phyloP scores from a whole-genome alignment of 2,797 vertebrate species.

The Sebastes kiyomatsui region DNA sequence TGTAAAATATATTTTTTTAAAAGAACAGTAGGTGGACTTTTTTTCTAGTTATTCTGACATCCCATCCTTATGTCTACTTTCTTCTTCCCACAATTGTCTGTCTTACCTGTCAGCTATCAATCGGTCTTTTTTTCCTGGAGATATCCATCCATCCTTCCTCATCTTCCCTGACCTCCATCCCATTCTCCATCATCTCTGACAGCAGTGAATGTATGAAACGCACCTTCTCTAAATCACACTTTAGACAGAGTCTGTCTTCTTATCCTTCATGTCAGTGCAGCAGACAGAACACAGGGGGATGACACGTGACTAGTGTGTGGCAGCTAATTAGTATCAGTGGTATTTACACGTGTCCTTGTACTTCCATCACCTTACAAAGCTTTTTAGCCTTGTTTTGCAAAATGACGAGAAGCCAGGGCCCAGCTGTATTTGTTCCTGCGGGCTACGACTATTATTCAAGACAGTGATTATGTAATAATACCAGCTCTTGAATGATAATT shows the following conservation, averaged over 20 bases:
- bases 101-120: background rate
- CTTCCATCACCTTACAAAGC: no score
- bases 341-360: no score
- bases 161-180: background rate
- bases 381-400: no score
- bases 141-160: background rate
- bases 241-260: background rate
- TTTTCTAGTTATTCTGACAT: background rate
- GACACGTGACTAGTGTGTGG: background rate
- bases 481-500: background rate
- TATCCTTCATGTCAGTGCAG: background rate
- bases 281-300: background rate
- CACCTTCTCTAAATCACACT: constrained; percentile 1
- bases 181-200: background rate
- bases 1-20: no score
- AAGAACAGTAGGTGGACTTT: background rate
- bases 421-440: no score
- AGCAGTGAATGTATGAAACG: background rate
- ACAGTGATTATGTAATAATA: no score
- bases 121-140: background rate
- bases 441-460: no score
- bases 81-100: background rate
- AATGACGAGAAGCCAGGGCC: no score
- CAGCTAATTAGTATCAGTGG: no score
- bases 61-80: background rate